A percentile compares a stretch with the other conserved stretches of the same genome.
Evolutionary conservation across 2,888 invertebrate genomes (phyloP).

Genomic region (Trachelus troglodyta): DNA sequence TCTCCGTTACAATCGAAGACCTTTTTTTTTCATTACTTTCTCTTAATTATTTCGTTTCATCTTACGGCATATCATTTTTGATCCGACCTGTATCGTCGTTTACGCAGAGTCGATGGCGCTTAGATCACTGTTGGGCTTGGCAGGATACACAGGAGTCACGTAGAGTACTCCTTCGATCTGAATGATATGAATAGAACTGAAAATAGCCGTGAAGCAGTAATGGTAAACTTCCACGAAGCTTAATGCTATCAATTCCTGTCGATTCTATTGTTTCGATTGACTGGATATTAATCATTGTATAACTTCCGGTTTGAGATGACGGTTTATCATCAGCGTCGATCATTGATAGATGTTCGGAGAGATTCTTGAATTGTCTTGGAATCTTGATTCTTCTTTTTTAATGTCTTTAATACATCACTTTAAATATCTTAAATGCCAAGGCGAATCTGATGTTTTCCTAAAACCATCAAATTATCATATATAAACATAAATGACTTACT

Average conservation of each 20-base stretch:
- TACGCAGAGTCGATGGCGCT: slow-evolving; percentile 30
- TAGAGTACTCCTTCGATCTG: slow-evolving; percentile 51
- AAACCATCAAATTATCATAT: neutral
- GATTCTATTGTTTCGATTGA: neutral
- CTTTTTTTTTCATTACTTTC: neutral
- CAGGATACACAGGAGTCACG: slow-evolving; percentile 34
- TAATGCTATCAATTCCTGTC: neutral
- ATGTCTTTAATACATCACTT: neutral
- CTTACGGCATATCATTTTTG: neutral
- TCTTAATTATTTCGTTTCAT: neutral
- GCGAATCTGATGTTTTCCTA: neutral
- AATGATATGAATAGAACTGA: slow-evolving; percentile 54
- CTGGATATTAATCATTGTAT: neutral
- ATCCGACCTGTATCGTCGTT: neutral
- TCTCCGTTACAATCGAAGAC: neutral
- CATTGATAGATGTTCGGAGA: neutral
- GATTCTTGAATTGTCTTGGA: neutral
- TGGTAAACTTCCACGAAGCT: slow-evolving; percentile 33
- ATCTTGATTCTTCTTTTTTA: neutral
- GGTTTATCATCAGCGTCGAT: neutral
- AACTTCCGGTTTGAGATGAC: neutral
- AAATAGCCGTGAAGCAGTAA: slow-evolving; percentile 45
- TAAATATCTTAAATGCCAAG: neutral
- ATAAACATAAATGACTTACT: neutral
- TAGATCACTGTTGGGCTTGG: slow-evolving; percentile 59